These are phyloP conservation scores for Haplochromis burtoni DNA, from an alignment of 2,113 vertebrate species.

Conservation along the genomic window DNA sequence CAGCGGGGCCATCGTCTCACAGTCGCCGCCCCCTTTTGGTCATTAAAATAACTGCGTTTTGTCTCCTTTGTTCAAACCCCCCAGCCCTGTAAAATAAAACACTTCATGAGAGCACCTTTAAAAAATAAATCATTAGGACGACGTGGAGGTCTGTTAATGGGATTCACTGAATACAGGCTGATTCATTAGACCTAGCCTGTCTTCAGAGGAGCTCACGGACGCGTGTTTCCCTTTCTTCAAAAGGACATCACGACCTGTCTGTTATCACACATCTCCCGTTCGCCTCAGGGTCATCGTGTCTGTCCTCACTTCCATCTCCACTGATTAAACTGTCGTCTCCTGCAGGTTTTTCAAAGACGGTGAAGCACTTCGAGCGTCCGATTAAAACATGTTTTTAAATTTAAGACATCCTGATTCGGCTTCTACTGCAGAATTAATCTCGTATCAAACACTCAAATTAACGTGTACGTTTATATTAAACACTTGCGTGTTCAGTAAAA, in stretches of 20 bases:
- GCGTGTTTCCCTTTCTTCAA: neutral
- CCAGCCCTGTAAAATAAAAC: rapidly evolving
- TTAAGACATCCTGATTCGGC: neutral
- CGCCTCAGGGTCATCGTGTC: neutral
- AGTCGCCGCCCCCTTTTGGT: neutral
- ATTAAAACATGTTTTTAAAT: neutral
- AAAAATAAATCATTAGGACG: neutral
- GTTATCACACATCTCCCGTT: neutral
- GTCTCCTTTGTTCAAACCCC: neutral
- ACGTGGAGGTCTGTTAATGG: neutral
- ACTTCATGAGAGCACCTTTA: neutral
- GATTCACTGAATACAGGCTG: neutral
- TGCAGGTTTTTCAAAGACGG: neutral
- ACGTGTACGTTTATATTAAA: neutral
- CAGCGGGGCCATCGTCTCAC: neutral
- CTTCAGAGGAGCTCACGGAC: neutral
- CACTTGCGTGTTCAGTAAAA: neutral
- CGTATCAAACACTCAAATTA: neutral
- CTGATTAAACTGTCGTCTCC: neutral
- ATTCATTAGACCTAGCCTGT: neutral
- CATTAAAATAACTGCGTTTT: neutral
- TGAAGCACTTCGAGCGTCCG: rapidly evolving
- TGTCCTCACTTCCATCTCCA: neutral
- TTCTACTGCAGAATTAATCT: neutral
- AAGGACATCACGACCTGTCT: neutral